Evolutionary conservation across 2,797 vertebrate species (phyloP), one percentile per base, ranked within the genome.

Genomic region (Helarctos malayanus): DNA sequence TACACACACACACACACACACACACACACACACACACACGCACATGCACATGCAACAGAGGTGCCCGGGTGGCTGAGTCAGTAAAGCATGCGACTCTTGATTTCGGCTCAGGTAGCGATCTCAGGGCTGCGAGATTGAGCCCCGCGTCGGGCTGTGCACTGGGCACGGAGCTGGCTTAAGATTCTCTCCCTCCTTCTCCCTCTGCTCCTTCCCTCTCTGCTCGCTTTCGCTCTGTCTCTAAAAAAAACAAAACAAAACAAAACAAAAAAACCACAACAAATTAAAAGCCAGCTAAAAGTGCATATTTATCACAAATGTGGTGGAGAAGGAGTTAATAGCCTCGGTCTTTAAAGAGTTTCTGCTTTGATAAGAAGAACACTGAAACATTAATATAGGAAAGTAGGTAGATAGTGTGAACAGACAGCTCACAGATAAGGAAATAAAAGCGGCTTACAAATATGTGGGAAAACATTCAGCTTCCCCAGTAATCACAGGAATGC

Each of bases 281-380:
- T 80, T 61, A 80, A 87, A 97, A 71, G 29, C 5, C 49, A 69
- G 11, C 32, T 29, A 71, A 56, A 15, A 89, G 13, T 81, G 93
- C 35, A 5, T 8, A n/a, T 91, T 38, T 81, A 73, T 41, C 65
- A 91, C 32, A 75, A 71, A 13, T 35, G 41, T 61, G 57, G 16
- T n/a, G 49, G 47, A 93, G 47, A 91, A 57, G 9, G 52, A 49
- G 57, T 68, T 71, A 86, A 71, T 71, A 35, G 49, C 21, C 25
- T 61, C 10, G 6, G 57, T 65, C 69, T 92, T 96, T 56, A 91
- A 95, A 93, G 69, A 27, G 21, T 88, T 96, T 49, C 27, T 65
- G 35, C 45, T 81, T 84, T 41, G 54, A 65, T 91, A 68, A 89
- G 86, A 85, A 94, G 89, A 92, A 73, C 15, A 78, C 25, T 71